Evolutionary conservation across 2,797 vertebrate species (phyloP), one percentile per base, ranked within the genome.

Genomic region (Heliangelus exortis): DNA sequence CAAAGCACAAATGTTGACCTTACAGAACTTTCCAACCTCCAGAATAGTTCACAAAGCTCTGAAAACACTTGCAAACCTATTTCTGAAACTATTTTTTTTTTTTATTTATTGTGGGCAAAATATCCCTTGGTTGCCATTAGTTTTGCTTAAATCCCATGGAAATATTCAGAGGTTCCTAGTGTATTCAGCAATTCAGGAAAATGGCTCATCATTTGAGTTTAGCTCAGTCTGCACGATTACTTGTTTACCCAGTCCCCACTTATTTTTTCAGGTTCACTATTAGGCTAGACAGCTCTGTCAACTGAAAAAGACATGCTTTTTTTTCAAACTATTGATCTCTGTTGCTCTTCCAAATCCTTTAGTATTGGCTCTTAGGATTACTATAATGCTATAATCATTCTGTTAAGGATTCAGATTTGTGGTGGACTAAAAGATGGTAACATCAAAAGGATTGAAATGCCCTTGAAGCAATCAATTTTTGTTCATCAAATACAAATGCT

Each of bases 301-400:
- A 97, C 97, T 98, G 97, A 97, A 97, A 98, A 97, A 98, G 97
- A 97, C 97, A 98, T 97, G 98, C 96, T 98, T 98, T 98, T 39
- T 41, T 98, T 97, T 97, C 97, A 97, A 98, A 97, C 97, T 98
- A 98, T 98, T 98, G 98, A 98, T 98, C 98, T 97, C 97, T 96
- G 97, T 98, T 98, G 97, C 98, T 98, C 96, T 97, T 96, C 96
- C 98, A 98, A 98, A 98, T 98, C 98, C 98, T 97, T 97, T 98
- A 97, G 97, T 98, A 98, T 98, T 99, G 98, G 98, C 98, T 98
- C 98, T 98, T 97, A 97, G 98, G 99, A 99, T 99, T 99, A 99
- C 98, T 98, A 98, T 98, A 98, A 98, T 96, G 95, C 97, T 98
- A 98, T 98, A 98, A 98, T 97, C 94, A 96, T 97, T 98, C 96